A percentile compares a stretch with the other conserved stretches of the same genome.
Evolutionary conservation across 2,113 vertebrate genomes (phyloP).

Genomic region (Chamaea fasciata): DNA sequence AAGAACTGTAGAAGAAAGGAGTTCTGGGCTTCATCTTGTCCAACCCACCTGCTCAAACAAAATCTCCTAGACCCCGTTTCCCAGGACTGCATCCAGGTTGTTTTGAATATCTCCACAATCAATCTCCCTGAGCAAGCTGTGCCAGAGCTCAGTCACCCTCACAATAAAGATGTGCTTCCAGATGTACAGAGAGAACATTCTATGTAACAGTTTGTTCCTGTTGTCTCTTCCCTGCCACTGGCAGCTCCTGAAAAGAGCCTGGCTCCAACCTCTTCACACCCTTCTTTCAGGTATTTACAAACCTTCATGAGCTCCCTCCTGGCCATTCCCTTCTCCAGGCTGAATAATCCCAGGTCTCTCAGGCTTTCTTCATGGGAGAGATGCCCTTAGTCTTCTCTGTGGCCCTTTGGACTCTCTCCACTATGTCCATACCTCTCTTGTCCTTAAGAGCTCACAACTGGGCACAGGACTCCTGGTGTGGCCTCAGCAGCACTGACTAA

Average conservation of each 20-base stretch:
- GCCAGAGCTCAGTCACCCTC: background rate
- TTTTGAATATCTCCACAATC: background rate
- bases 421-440: background rate
- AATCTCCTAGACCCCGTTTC: background rate
- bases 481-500: background rate
- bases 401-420: background rate
- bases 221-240: background rate
- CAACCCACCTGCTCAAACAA: background rate
- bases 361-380: background rate
- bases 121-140: background rate
- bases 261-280: fast-evolving
- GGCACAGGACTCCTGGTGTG: background rate
- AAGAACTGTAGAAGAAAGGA: background rate
- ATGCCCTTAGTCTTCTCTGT: background rate
- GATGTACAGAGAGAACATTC: background rate
- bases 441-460: background rate
- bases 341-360: background rate
- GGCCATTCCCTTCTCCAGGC: background rate
- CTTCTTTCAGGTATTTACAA: background rate
- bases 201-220: background rate
- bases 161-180: background rate
- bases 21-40: background rate
- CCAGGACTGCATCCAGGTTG: background rate
- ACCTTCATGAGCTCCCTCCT: background rate
- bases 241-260: background rate